A percentile compares a stretch with the other conserved stretches of the same genome.
phyloP scores from a whole-genome alignment of 2,888 invertebrate species.

The Heliothis peltigera region DNA sequence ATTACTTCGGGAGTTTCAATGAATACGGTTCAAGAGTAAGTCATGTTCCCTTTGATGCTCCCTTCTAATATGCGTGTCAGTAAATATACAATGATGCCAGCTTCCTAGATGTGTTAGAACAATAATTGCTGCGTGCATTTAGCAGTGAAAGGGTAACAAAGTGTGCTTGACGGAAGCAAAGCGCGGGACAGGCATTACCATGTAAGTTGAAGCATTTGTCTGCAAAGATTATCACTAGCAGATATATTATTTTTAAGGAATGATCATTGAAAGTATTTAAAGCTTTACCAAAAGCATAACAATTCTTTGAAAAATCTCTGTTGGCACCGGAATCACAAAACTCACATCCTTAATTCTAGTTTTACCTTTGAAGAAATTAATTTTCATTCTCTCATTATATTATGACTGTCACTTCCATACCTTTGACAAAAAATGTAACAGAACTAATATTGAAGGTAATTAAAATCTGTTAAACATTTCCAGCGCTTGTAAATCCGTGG shows the following conservation, averaged over 20 bases:
- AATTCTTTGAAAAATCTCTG: too few relatives aligned
- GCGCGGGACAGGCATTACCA: conserved; percentile 6
- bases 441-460: conserved; percentile 2
- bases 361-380: too few relatives aligned
- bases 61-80: conserved; percentile 52
- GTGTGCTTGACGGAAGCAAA: conserved; percentile 23
- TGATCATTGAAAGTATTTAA: too few relatives aligned
- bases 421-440: background rate
- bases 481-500: conserved; percentile 57
- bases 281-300: too few relatives aligned
- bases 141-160: conserved; percentile 25
- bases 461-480: conserved; percentile 61
- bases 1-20: conserved; percentile 21
- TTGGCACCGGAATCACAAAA: too few relatives aligned
- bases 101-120: conserved; percentile 44
- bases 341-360: too few relatives aligned
- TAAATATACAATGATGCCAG: conserved; percentile 48
- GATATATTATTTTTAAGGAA: background rate
- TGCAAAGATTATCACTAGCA: background rate
- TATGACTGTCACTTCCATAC: background rate
- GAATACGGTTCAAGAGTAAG: conserved; percentile 48
- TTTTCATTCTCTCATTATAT: too few relatives aligned
- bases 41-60: conserved; percentile 52
- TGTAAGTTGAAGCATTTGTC: background rate
- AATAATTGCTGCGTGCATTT: conserved; percentile 39